These are phyloP conservation scores for Labeo catla DNA, from an alignment of 2,113 vertebrate genomes.

Conservation along the genomic window DNA sequence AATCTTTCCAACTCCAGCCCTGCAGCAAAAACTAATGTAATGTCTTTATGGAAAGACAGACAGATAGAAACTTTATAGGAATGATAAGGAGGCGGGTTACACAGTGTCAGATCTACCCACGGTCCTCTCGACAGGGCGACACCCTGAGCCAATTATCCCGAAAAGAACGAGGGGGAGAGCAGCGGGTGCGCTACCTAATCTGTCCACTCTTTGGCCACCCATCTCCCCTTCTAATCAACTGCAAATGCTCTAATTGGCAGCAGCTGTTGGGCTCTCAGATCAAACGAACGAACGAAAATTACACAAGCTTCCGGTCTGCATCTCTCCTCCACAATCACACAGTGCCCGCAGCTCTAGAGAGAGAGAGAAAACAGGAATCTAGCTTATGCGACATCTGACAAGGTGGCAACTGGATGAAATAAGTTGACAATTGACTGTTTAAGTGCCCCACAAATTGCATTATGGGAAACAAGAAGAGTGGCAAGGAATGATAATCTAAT, in stretches of 20 bases:
- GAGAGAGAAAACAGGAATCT: not conserved
- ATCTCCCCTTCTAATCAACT: conserved; percentile 79
- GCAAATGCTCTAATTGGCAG: conserved; percentile 81
- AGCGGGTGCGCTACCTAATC: conserved; percentile 51
- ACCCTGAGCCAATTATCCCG: conserved; percentile 49
- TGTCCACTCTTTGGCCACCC: conserved; percentile 74
- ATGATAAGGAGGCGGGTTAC: not conserved
- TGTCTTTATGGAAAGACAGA: conserved; percentile 5
- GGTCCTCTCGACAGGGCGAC: conserved; percentile 26
- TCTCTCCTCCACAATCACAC: conserved; percentile 45
- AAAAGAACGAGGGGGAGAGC: conserved; percentile 9
- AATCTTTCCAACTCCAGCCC: conserved; percentile 7
- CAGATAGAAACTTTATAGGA: not conserved
- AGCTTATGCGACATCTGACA: not conserved
- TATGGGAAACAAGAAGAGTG: not conserved
- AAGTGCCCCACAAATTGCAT: conserved; percentile 27
- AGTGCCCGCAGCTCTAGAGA: conserved; percentile 22
- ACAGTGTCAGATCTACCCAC: conserved; percentile 8
- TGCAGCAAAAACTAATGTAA: not conserved
- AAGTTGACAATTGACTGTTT: conserved; percentile 4
- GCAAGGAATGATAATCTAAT: not conserved
- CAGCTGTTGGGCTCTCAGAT: conserved; percentile 77
- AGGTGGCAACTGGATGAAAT: not conserved
- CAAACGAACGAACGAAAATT: conserved; percentile 76
- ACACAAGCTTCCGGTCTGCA: conserved; percentile 73